Evolutionary conservation across 2,888 invertebrate genomes (phyloP), one percentile per base, ranked within the genome.

Genomic region (Agrochola lychnidis): DNA sequence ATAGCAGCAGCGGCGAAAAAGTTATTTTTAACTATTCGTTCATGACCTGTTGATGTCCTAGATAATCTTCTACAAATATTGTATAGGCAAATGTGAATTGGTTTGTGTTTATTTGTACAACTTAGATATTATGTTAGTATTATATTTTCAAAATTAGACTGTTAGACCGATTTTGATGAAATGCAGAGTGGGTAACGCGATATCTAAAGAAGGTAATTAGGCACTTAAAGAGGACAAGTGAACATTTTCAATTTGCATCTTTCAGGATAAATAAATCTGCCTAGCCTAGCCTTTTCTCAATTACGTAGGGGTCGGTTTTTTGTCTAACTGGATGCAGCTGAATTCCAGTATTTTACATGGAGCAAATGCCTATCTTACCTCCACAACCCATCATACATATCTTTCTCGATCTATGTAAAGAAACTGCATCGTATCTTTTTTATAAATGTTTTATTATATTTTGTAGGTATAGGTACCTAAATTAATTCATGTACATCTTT

Each of bases 1-100:
- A 83, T 77, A 78, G 89, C 87, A 79, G 83, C 61, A 87, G 64
- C 14, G 42, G 30, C 45, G 56, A 45, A 66, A 56, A 42, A 57
- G 57, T 74, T 79, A 77, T 73, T 77, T 68, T 64, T 75, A 86
- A 71, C 42, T 16, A 5, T 16, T 63, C 19, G 30, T 36, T 30
- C 78, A 30, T 40, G 42, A 74, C 51, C 51, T 45, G 76, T 67
- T 45, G 48, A 42, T 62, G 56, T 82, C 48, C 67, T 56, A 51
- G 30, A 48, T 76, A 51, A 42, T 76, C 12, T 3, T 66, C 25
- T 40, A 75, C 42, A 53, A 66, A 76, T 76, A 16, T 53, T 51
- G 48, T 59, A 6, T 56, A 22, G 2, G 36, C 7, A 10, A 81
- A 57, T 42, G n/a, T n/a, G n/a, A 66, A 40, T 76, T 56, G 7